Evolutionary conservation across 2,888 invertebrate species (phyloP).

Genomic region (Acleris literana): DNA sequence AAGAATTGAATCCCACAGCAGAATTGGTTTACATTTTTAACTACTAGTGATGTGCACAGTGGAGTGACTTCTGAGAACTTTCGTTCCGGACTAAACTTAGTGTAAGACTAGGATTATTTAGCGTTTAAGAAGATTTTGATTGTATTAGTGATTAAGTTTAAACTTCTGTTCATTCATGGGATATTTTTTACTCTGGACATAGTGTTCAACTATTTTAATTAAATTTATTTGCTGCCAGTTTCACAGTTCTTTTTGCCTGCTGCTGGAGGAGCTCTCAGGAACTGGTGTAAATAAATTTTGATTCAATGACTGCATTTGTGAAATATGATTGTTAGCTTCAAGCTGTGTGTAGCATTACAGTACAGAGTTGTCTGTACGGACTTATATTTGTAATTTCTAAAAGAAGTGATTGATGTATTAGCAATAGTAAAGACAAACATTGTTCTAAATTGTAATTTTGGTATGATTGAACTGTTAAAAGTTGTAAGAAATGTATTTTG

Average conservation of each 20-base stretch:
- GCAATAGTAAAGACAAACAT: constrained; percentile 54
- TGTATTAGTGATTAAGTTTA: constrained; percentile 75
- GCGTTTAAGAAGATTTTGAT: constrained; percentile 76
- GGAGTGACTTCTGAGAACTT: constrained; percentile 72
- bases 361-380: constrained; percentile 53
- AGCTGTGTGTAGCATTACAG: constrained; percentile 63
- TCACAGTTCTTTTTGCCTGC: constrained; percentile 34
- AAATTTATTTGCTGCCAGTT: constrained; percentile 57
- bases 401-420: constrained; percentile 58
- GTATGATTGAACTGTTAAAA: constrained; percentile 79
- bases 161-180: constrained; percentile 66
- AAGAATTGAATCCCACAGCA: constrained; percentile 62
- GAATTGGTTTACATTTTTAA: constrained; percentile 68
- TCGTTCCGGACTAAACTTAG: constrained; percentile 72
- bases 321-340: constrained; percentile 55
- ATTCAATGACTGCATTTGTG: constrained; percentile 47
- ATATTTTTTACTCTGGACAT: constrained; percentile 64
- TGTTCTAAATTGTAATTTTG: constrained; percentile 74
- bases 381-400: constrained; percentile 67
- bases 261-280: constrained; percentile 39
- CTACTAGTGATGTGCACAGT: constrained; percentile 74
- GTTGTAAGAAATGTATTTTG: constrained; percentile 81
- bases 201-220: constrained; percentile 47
- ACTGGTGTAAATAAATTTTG: constrained; percentile 58
- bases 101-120: constrained; percentile 75